These are phyloP conservation scores for Reinhardtius hippoglossoides DNA, from an alignment of 2,113 vertebrate species.

Conservation along the genomic window DNA sequence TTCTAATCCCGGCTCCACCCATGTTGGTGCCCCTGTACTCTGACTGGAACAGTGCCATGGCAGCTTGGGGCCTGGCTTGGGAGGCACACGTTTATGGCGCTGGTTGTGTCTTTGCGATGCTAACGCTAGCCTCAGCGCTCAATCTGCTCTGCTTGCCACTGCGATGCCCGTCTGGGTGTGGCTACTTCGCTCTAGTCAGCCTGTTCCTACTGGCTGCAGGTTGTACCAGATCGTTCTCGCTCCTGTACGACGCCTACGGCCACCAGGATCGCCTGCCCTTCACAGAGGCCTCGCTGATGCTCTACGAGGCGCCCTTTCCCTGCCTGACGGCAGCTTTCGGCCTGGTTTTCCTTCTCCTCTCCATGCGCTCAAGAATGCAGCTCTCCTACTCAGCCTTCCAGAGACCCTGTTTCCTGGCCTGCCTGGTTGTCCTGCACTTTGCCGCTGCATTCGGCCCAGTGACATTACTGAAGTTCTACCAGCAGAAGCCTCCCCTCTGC, in stretches of 20 bases:
- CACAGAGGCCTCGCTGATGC: slow-evolving; percentile 80
- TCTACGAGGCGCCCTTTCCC: slow-evolving; percentile 88
- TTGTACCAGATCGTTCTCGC: slow-evolving; percentile 84
- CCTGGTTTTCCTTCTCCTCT: slow-evolving; percentile 88
- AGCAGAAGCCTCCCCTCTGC: slow-evolving; percentile 79
- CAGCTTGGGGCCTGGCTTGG: slow-evolving; percentile 91
- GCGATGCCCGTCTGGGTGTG: slow-evolving; percentile 86
- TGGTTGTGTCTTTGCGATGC: slow-evolving; percentile 84
- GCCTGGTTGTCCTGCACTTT: slow-evolving; percentile 85
- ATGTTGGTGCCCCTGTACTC: slow-evolving; percentile 87
- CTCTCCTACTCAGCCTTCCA: slow-evolving; percentile 84
- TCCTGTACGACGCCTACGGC: slow-evolving; percentile 88
- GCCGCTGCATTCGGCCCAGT: slow-evolving; percentile 83
- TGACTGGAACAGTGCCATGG: slow-evolving; percentile 89
- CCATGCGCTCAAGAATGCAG: slow-evolving; percentile 85
- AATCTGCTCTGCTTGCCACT: slow-evolving; percentile 87
- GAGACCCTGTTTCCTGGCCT: slow-evolving; percentile 85
- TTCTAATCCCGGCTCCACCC: slow-evolving; percentile 69
- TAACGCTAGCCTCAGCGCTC: slow-evolving; percentile 85
- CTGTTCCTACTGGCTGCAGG: slow-evolving; percentile 84
- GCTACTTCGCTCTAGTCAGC: slow-evolving; percentile 87
- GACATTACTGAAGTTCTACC: slow-evolving; percentile 82
- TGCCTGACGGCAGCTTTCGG: slow-evolving; percentile 89
- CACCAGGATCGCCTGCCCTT: slow-evolving; percentile 83
- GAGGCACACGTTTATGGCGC: slow-evolving; percentile 89